phyloP scores from a whole-genome alignment of 2,113 vertebrate species.

The Porphyrio hochstetteri region DNA sequence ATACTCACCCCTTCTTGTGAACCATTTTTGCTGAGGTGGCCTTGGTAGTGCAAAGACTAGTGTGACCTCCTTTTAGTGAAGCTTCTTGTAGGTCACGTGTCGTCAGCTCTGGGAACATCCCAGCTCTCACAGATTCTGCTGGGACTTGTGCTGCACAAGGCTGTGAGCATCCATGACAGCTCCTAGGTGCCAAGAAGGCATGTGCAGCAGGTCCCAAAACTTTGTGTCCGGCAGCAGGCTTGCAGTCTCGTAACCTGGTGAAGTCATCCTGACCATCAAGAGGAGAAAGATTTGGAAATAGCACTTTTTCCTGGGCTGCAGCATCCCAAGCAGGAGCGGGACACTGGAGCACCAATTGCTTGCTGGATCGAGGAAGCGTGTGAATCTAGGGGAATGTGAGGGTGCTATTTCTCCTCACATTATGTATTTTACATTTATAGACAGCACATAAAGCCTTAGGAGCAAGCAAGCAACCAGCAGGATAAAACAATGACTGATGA shows the following conservation, averaged over 20 bases:
- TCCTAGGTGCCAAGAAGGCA: not conserved
- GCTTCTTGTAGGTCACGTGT: not conserved
- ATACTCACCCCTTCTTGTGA: not conserved
- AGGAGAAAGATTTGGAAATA: not conserved
- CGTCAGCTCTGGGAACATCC: not conserved
- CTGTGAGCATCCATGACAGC: accelerated
- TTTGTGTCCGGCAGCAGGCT: accelerated
- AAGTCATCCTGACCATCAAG: not conserved
- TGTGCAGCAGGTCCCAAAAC: not conserved
- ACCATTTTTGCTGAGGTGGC: not conserved
- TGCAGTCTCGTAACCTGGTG: not conserved
- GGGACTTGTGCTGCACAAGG: accelerated
- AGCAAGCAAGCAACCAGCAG: not conserved
- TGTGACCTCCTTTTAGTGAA: not conserved
- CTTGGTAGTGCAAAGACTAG: not conserved
- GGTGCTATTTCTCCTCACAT: not conserved
- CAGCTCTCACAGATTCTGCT: not conserved
- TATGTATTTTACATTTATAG: not conserved
- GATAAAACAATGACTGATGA: not conserved
- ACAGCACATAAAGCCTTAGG: not conserved
- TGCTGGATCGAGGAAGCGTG: not conserved
- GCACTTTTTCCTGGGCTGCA: not conserved
- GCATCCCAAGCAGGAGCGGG: not conserved
- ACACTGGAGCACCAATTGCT: not conserved
- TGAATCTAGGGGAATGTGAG: not conserved